A percentile compares a stretch with the other conserved stretches of the same genome.
Conservation (phyloP, 2,113 vertebrate species). For the Cettia cetti region DNA sequence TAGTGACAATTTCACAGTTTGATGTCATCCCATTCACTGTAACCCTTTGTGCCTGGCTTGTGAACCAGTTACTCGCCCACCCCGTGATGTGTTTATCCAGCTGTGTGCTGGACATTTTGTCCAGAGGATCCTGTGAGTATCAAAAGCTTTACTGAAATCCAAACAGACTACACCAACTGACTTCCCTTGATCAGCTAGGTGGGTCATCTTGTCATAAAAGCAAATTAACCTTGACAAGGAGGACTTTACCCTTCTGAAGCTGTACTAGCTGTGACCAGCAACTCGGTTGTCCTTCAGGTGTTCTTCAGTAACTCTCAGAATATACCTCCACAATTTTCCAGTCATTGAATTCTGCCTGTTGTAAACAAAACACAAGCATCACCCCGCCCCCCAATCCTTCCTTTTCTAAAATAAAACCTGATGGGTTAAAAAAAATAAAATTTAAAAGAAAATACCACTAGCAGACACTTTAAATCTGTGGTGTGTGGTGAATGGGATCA, state of each 20-base stretch:
- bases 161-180: neutral
- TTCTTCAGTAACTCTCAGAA: neutral
- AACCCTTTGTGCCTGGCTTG: neutral
- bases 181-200: neutral
- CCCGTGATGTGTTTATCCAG: neutral
- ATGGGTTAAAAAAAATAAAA: neutral
- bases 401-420: neutral
- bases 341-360: neutral
- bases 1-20: neutral
- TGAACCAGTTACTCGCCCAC: neutral
- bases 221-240: neutral
- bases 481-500: neutral
- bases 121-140: neutral
- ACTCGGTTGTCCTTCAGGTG: neutral
- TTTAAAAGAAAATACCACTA: too few relatives aligned
- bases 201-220: neutral
- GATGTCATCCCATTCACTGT: neutral
- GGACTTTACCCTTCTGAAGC: neutral
- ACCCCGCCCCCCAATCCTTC: fast-evolving
- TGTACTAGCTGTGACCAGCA: neutral
- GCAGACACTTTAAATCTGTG: fast-evolving
- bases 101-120: neutral
- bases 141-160: neutral
- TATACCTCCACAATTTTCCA: neutral
- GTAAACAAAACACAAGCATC: neutral